phyloP scores from a whole-genome alignment of 2,797 vertebrate genomes.

The Fistularia commersonii region DNA sequence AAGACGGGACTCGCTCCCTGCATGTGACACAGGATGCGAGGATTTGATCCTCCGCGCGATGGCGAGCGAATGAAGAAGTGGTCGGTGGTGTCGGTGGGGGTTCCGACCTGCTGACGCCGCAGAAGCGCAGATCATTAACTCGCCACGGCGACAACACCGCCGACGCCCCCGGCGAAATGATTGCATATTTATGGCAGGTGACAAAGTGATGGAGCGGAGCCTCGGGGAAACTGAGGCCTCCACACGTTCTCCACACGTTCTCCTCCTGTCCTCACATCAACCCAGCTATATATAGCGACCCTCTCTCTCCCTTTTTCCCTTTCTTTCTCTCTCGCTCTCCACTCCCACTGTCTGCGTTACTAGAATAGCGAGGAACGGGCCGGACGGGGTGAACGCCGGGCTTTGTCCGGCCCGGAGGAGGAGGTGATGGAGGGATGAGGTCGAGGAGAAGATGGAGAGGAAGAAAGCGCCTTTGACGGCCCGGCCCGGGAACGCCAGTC shows the following conservation, averaged over 20 bases:
- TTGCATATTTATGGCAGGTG: constrained; percentile 57
- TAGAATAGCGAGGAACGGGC: constrained; percentile 66
- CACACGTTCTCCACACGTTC: too few species aligned
- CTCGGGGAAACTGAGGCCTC: too few species aligned
- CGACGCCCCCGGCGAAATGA: constrained; percentile 37
- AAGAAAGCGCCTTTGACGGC: constrained; percentile 69
- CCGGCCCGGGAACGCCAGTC: constrained; percentile 59
- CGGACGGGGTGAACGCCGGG: constrained; percentile 48
- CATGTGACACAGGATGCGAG: too few species aligned
- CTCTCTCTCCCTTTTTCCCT: constrained; percentile 12
- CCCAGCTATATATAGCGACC: constrained; percentile 68
- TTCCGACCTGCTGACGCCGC: constrained; percentile 25
- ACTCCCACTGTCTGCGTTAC: constrained; percentile 40
- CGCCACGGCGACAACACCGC: constrained; percentile 19
- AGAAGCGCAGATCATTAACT: constrained; percentile 31
- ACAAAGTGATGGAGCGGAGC: constrained; percentile 56
- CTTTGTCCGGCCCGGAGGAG: constrained; percentile 61
- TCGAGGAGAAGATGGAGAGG: constrained; percentile 20
- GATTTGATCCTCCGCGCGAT: too few species aligned
- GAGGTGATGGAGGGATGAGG: constrained; percentile 17
- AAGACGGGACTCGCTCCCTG: too few species aligned
- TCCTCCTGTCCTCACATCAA: constrained; percentile 54
- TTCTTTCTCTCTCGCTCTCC: constrained; percentile 24
- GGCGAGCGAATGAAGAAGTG: constrained; percentile 25
- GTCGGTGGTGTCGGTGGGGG: constrained; percentile 9